Base-by-base conservation (phyloP, 2,888 invertebrate species). In the Ophonus ardosiacus region DNA sequence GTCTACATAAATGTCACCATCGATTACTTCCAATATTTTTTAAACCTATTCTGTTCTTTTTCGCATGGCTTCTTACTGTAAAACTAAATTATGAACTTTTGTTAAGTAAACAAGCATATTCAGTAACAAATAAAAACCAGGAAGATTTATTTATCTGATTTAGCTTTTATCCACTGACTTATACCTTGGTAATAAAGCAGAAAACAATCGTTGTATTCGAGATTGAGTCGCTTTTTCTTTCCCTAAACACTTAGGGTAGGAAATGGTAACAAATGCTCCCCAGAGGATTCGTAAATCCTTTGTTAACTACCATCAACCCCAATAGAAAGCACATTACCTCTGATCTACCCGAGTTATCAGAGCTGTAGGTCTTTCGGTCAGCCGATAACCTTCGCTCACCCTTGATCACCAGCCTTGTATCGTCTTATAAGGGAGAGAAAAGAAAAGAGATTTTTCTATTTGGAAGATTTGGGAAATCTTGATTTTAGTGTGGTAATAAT, bases 291-390 rank as follows among this genome's bases (percentile, higher is more conserved):
- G 31, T 17, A 68, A 68, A 68, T 68, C 38, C 68, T n/a, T 21
- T 63, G 63, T 63, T 63, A 63, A 63, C 18, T 63, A 24, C 63
- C 68, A 15, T 68, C 68, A 68, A 38, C 68, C 68, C 17, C 31
- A 38, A 79, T 61, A 57, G 79, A 79, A 79, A 59, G 31, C 59
- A 79, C 59, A 40, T 79, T 59, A 21, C 56, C 79, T 24, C 13
- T 8, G 43, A 51, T 51, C 43, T 51, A 10, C 43, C 31, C 7
- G 43, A 18, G 40, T 76, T 76, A 76, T 76, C 76, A 76, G 40
- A 51, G 38, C 76, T 76, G 38, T 7, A 51, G 43, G 76, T 76
- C 43, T 76, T 31, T 43, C 8, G 76, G 76, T 76, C 65, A 65
- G 21, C 65, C 24, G 65, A 65, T 65, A 65, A 65, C 65, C 65